A percentile compares a stretch with the other conserved stretches of the same genome.
Evolutionary conservation across 2,113 vertebrate genomes (phyloP).

Genomic region (Oreochromis niloticus): DNA sequence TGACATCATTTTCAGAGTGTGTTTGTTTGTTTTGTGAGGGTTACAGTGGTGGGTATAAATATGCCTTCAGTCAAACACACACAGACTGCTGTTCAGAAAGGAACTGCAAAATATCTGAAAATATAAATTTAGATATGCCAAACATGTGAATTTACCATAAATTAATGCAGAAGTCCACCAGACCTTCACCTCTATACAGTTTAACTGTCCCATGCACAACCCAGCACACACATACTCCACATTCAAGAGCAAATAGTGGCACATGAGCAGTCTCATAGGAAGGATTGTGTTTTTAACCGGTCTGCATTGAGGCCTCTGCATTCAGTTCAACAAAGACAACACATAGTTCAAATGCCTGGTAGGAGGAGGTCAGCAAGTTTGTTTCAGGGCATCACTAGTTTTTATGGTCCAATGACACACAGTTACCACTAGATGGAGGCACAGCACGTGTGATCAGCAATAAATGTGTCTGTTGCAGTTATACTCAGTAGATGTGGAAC

Average conservation of each 20-base stretch:
- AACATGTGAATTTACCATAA: background rate
- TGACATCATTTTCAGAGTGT: background rate
- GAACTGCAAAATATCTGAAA: background rate
- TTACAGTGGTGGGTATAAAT: background rate
- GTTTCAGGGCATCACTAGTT: background rate
- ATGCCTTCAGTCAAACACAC: background rate
- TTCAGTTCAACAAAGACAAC: conserved; percentile 43
- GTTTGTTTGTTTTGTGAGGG: background rate
- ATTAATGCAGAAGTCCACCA: background rate
- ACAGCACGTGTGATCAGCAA: background rate
- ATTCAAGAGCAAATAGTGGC: background rate
- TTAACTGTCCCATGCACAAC: background rate
- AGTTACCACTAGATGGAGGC: conserved; percentile 42
- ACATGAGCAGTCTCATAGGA: background rate
- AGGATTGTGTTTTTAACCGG: conserved; percentile 13
- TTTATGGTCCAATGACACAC: background rate
- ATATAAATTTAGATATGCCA: background rate
- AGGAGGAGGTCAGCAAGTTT: conserved; percentile 26
- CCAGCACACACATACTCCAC: background rate
- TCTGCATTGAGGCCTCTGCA: background rate
- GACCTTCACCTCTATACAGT: background rate
- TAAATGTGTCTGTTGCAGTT: background rate
- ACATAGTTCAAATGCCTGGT: conserved; percentile 43
- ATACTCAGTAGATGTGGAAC: background rate
- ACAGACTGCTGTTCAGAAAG: background rate